A percentile compares a stretch with the other conserved stretches of the same genome.
Conservation (phyloP, 2,113 vertebrate genomes). For the Indicator maculatus region DNA sequence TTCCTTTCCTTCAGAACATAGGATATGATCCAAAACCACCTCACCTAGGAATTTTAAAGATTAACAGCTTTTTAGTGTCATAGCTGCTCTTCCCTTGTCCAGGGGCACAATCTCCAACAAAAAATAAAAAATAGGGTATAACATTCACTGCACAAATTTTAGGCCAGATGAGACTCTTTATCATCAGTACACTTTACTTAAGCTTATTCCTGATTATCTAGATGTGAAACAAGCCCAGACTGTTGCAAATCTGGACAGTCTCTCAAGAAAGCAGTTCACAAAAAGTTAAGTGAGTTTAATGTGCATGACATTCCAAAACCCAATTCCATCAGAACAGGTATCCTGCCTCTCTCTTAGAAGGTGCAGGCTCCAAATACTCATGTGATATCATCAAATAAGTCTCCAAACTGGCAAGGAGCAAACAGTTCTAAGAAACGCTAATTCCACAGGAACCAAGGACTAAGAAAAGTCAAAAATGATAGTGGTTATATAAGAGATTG, state of each 20-base stretch:
- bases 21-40: not conserved
- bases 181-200: conserved; percentile 40
- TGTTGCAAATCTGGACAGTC: not conserved
- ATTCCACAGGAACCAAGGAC: conserved; percentile 71
- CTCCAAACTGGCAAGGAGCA: conserved; percentile 58
- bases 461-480: conserved; percentile 75
- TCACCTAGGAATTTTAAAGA: not conserved
- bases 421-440: conserved; percentile 79
- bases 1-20: conserved; percentile 8
- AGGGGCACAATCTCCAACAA: not conserved
- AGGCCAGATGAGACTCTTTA: conserved; percentile 44
- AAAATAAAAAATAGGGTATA: not conserved
- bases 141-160: not conserved
- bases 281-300: conserved; percentile 35
- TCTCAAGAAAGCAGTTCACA: conserved; percentile 22
- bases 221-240: conserved; percentile 22
- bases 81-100: not conserved
- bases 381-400: conserved; percentile 60
- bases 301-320: conserved; percentile 40
- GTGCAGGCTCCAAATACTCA: conserved; percentile 43
- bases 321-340: conserved; percentile 62
- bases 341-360: conserved; percentile 9
- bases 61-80: not conserved
- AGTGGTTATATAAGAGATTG: conserved; percentile 78
- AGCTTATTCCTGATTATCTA: conserved; percentile 49